A percentile compares a stretch with the other conserved stretches of the same genome.
Evolutionary conservation across 2,113 vertebrate species (phyloP).

Genomic region (Gambusia holbrooki): DNA sequence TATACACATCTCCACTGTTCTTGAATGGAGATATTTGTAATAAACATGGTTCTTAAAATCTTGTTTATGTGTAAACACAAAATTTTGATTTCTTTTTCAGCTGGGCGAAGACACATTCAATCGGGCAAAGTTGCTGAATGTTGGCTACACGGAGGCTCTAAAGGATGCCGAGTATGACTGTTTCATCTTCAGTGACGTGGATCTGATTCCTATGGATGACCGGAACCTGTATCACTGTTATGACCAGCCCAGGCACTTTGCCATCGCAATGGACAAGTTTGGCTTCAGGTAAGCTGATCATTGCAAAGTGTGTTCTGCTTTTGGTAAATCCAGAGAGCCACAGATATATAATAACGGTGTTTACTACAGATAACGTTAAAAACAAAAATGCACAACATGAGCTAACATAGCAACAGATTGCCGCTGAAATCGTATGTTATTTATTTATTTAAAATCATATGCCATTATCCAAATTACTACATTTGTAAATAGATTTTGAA

Average conservation of each 20-base stretch:
- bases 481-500: too few relatives aligned
- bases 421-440: too few relatives aligned
- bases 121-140: conserved; percentile 94
- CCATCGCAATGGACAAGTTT: conserved; percentile 93
- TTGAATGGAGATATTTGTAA: too few relatives aligned
- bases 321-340: too few relatives aligned
- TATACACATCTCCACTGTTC: too few relatives aligned
- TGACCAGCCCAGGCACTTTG: conserved; percentile 95
- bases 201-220: conserved; percentile 99
- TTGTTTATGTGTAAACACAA: not conserved
- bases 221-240: conserved; percentile 98
- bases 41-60: not conserved
- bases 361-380: too few relatives aligned
- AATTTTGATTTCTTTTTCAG: conserved; percentile 68
- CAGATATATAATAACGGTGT: too few relatives aligned
- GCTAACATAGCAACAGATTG: too few relatives aligned
- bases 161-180: conserved; percentile 94
- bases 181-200: conserved; percentile 99
- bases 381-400: too few relatives aligned
- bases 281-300: conserved; percentile 77
- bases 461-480: too few relatives aligned
- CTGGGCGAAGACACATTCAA: conserved; percentile 97
- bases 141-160: conserved; percentile 92
- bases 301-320: not conserved
- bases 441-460: too few relatives aligned